Evolutionary conservation across 2,797 vertebrate genomes (phyloP).

Genomic region (Harpagifer antarcticus): DNA sequence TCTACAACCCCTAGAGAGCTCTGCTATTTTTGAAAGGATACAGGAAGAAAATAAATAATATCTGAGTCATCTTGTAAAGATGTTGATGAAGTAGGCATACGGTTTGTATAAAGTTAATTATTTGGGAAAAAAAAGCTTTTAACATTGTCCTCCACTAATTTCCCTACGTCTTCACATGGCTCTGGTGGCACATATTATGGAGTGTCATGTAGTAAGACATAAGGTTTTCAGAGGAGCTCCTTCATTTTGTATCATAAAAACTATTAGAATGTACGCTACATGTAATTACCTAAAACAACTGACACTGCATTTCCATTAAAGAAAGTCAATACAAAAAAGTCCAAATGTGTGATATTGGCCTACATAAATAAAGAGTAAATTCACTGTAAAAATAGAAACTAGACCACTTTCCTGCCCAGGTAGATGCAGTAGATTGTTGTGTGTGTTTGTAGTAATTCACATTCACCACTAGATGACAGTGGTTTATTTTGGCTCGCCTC

Average conservation of each 20-base stretch:
- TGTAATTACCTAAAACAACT: not conserved
- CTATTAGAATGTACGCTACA: not conserved
- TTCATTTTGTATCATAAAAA: not conserved
- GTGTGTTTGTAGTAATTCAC: slow-evolving; percentile 18
- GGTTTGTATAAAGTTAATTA: no score
- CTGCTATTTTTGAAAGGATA: no score
- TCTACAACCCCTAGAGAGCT: no score
- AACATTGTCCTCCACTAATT: not conserved
- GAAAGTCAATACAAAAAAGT: no score
- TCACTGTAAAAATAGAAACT: not conserved
- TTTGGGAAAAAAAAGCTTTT: no score
- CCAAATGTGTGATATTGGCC: not conserved
- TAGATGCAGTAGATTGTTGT: not conserved
- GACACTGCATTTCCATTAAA: not conserved
- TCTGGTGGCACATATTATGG: no score
- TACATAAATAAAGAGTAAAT: not conserved
- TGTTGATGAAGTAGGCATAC: not conserved
- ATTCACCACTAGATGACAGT: slow-evolving; percentile 58
- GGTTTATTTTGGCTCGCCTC: slow-evolving; percentile 28
- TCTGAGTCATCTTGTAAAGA: not conserved
- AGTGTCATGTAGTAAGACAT: not conserved
- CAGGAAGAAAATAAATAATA: no score
- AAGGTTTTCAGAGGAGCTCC: not conserved
- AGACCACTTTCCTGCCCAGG: not conserved
- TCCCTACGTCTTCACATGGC: not conserved